A percentile compares a stretch with the other conserved stretches of the same genome.
These are phyloP conservation scores for Oligia fasciuncula DNA, from an alignment of 2,888 invertebrate genomes.

Conservation along the genomic window DNA sequence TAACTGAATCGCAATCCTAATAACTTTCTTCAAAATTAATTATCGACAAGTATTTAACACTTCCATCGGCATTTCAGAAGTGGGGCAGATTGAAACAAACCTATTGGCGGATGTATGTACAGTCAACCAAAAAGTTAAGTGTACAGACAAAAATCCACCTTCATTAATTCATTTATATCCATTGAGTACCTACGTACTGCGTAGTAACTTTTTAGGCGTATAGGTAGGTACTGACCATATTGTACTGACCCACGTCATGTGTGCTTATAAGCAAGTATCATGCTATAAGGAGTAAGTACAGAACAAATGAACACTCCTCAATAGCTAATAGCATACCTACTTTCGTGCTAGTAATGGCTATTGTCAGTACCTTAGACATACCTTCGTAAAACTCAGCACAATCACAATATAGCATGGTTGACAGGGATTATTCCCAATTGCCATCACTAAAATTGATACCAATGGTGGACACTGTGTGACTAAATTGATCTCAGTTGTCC, in stretches of 20 bases:
- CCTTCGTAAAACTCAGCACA: neutral
- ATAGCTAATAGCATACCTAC: neutral
- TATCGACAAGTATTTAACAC: slow-evolving; percentile 60
- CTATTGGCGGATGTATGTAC: slow-evolving; percentile 29
- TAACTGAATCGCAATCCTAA: slow-evolving; percentile 41
- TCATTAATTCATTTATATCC: neutral
- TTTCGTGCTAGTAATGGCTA: neutral
- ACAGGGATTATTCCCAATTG: neutral
- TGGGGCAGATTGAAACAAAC: slow-evolving; percentile 43
- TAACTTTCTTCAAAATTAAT: slow-evolving; percentile 63
- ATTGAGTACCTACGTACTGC: neutral
- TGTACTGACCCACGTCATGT: neutral
- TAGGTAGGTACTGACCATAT: neutral
- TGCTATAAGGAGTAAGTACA: neutral
- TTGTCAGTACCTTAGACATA: neutral
- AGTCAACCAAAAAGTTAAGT: slow-evolving; percentile 17
- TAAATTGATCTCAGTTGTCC: neutral
- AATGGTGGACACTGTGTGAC: neutral
- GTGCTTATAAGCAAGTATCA: neutral
- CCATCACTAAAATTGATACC: neutral
- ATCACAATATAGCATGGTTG: neutral
- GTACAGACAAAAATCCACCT: too few species aligned
- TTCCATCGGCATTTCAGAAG: slow-evolving; percentile 55
- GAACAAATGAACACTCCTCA: neutral
- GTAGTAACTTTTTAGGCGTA: neutral